These are phyloP conservation scores for Sturnus vulgaris DNA, from an alignment of 2,113 vertebrate species.

Conservation along the genomic window DNA sequence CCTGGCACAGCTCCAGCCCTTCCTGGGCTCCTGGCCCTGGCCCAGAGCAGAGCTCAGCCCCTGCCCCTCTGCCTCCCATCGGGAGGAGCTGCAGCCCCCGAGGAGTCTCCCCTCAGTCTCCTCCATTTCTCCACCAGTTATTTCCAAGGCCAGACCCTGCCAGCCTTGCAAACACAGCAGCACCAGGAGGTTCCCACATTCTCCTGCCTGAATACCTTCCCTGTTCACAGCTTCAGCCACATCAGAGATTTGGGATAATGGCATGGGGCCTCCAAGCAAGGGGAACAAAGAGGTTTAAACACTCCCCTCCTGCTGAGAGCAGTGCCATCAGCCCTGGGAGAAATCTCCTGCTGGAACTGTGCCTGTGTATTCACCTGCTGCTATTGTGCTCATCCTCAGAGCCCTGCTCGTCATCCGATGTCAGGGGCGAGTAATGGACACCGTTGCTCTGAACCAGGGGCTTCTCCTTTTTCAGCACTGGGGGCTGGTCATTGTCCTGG, in stretches of 20 bases:
- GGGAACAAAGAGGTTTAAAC: not conserved
- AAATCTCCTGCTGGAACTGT: not conserved
- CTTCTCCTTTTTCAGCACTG: slow-evolving; percentile 91
- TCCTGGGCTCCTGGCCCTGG: not conserved
- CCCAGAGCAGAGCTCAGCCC: not conserved
- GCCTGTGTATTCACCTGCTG: slow-evolving; percentile 56
- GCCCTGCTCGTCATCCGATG: slow-evolving; percentile 78
- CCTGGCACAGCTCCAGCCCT: not conserved
- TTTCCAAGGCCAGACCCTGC: not conserved
- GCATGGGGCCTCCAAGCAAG: not conserved
- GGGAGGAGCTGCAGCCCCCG: not conserved
- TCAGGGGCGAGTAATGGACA: slow-evolving; percentile 79
- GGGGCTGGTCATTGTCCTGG: slow-evolving; percentile 91
- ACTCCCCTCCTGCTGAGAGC: not conserved
- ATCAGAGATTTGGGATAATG: not conserved
- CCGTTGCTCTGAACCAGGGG: slow-evolving; percentile 79
- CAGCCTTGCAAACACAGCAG: not conserved
- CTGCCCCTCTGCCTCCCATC: not conserved
- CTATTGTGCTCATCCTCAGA: slow-evolving; percentile 78
- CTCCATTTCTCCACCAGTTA: not conserved
- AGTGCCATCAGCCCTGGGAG: not conserved
- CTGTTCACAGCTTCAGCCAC: not conserved
- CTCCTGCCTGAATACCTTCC: not conserved
- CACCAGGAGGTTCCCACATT: not conserved
- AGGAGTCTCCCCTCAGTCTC: not conserved